Conservation (phyloP, 2,888 invertebrate species). For the Flexamia atlantica region DNA sequence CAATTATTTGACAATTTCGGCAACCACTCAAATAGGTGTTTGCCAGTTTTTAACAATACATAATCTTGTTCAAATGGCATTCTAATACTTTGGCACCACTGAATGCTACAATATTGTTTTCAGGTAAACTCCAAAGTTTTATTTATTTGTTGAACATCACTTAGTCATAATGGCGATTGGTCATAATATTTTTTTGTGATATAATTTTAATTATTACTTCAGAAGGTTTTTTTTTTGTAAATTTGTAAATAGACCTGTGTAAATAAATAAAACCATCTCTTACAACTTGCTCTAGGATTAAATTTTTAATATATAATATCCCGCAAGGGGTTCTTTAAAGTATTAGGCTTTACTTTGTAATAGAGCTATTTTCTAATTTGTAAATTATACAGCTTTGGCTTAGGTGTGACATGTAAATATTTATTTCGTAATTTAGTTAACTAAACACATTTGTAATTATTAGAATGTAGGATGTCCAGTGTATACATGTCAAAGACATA, state of each 20-base stretch:
- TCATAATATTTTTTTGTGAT: not conserved
- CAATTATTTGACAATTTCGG: no score
- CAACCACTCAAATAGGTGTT: no score
- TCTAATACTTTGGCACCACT: no score
- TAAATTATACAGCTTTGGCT: conserved; percentile 13
- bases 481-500: conserved; percentile 15
- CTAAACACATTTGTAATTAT: conserved; percentile 24
- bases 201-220: conserved; percentile 2
- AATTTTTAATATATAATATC: not conserved
- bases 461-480: not conserved
- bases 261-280: not conserved
- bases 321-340: not conserved
- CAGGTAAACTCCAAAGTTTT: no score
- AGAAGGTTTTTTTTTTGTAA: not conserved
- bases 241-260: not conserved
- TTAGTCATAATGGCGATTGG: no score
- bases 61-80: no score
- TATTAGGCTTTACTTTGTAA: not conserved
- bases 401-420: conserved; percentile 10
- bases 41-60: no score
- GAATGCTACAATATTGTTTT: no score
- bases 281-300: not conserved
- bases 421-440: not conserved
- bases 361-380: conserved; percentile 30
- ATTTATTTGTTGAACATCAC: no score